These are phyloP conservation scores for Barypeithes pellucidus DNA, from an alignment of 2,888 invertebrate species.

Conservation along the genomic window DNA sequence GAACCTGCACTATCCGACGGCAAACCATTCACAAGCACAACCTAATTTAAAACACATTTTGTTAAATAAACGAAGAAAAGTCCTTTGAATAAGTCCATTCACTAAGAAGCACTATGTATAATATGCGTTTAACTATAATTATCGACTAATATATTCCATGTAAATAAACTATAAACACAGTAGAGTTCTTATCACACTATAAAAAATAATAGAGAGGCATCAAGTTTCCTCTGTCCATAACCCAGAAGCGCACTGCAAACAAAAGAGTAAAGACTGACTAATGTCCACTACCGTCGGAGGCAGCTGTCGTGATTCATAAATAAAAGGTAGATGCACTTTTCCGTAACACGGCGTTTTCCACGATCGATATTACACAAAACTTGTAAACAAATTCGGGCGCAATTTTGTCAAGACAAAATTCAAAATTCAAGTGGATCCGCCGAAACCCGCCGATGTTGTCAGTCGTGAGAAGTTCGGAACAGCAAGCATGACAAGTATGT, in stretches of 20 bases:
- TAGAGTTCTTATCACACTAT: slow-evolving; percentile 7
- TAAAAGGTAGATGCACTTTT: slow-evolving; percentile 37
- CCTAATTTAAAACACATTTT: slow-evolving; percentile 22
- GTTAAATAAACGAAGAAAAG: not conserved
- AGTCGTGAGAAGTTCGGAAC: slow-evolving; percentile 71
- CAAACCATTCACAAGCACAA: slow-evolving; percentile 16
- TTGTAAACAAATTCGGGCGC: slow-evolving; percentile 47
- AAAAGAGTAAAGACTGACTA: slow-evolving; percentile 58
- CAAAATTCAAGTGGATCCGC: slow-evolving; percentile 66
- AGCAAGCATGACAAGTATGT: slow-evolving; percentile 85
- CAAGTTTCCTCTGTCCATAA: slow-evolving; percentile 51
- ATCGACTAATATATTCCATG: not conserved
- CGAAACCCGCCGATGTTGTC: slow-evolving; percentile 68
- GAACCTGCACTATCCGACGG: slow-evolving; percentile 28
- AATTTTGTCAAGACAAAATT: slow-evolving; percentile 59
- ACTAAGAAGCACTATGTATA: slow-evolving; percentile 11
- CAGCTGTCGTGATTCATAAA: slow-evolving; percentile 39
- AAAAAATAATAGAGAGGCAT: slow-evolving; percentile 18
- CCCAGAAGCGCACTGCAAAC: slow-evolving; percentile 57
- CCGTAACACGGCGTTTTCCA: slow-evolving; percentile 29
- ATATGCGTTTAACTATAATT: not conserved
- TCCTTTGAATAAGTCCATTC: slow-evolving; percentile 1
- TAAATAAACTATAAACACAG: slow-evolving; percentile 14
- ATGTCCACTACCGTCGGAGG: slow-evolving; percentile 55
- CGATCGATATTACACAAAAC: slow-evolving; percentile 32